Percentiles rank a stretch among this genome's conserved stretches.
Evolutionary conservation across 2,797 vertebrate genomes (phyloP).

Genomic region (Silurus aristotelis): DNA sequence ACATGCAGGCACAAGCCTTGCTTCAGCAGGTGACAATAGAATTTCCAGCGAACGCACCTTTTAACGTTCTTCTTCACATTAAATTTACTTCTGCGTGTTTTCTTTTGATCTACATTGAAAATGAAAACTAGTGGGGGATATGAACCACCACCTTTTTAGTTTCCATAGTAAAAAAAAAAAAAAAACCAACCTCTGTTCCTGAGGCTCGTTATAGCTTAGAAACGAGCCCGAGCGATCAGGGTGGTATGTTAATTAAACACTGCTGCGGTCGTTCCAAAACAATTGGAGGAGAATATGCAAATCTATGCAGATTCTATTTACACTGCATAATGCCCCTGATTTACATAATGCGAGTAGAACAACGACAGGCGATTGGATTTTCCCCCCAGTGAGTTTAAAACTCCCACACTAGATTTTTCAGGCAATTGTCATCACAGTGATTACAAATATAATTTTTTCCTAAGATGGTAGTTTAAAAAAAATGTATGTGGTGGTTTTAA

Average conservation of each 20-base stretch:
- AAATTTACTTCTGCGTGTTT: background rate
- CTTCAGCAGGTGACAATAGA: constrained; percentile 80
- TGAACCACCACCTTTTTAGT: constrained; percentile 71
- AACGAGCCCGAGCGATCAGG: constrained; percentile 78
- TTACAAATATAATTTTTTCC: no score
- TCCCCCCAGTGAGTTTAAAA: background rate
- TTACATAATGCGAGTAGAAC: constrained; percentile 66
- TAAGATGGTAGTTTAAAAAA: background rate
- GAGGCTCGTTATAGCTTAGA: constrained; percentile 34
- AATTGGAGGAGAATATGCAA: constrained; percentile 84
- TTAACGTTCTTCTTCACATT: background rate
- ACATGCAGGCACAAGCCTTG: constrained; percentile 83
- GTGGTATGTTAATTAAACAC: constrained; percentile 82
- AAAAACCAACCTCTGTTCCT: constrained; percentile 46
- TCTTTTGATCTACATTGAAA: background rate
- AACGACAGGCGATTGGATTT: background rate
- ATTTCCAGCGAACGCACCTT: background rate
- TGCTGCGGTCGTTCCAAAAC: constrained; percentile 76
- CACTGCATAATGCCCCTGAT: constrained; percentile 70
- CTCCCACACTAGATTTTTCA: background rate
- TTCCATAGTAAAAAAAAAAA: constrained; percentile 74
- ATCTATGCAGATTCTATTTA: constrained; percentile 82
- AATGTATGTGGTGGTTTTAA: background rate
- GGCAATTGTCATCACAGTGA: background rate
- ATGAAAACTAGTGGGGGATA: no score